phyloP scores from a whole-genome alignment of 2,797 vertebrate genomes.

The Gobionotothen gibberifrons region DNA sequence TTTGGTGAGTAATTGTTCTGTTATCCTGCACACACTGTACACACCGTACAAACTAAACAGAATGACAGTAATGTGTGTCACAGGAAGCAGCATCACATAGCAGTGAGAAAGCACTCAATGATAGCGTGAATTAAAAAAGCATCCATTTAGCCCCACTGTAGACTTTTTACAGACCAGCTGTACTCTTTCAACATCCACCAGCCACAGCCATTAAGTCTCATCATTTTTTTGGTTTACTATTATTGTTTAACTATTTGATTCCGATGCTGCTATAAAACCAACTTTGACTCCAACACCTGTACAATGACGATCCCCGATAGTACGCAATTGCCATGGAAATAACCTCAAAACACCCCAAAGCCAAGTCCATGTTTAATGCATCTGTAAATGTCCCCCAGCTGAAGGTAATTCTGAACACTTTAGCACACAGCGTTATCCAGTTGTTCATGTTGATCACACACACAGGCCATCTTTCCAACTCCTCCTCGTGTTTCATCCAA shows the following conservation, averaged over 20 bases:
- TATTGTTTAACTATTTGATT: too few species aligned
- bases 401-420: slow-evolving; percentile 2
- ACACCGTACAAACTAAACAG: too few species aligned
- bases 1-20: too few species aligned
- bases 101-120: neutral
- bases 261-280: too few species aligned
- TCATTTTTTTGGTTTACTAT: too few species aligned
- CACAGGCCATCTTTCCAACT: slow-evolving; percentile 53
- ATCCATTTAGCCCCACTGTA: neutral
- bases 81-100: neutral
- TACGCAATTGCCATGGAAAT: slow-evolving; percentile 5
- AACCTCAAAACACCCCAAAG: neutral
- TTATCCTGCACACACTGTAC: too few species aligned
- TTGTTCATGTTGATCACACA: slow-evolving; percentile 46
- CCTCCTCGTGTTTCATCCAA: slow-evolving; percentile 62
- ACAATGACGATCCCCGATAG: too few species aligned
- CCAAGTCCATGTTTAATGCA: slow-evolving; percentile 8
- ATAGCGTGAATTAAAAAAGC: neutral
- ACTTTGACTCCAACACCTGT: neutral
- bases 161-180: neutral
- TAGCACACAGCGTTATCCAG: slow-evolving; percentile 14
- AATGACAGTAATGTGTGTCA: neutral
- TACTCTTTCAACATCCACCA: neutral
- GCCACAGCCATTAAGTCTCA: neutral
- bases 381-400: neutral